Evolutionary conservation across 2,888 invertebrate species (phyloP), one percentile per base, ranked within the genome.

Genomic region (Brachyptera putata): DNA sequence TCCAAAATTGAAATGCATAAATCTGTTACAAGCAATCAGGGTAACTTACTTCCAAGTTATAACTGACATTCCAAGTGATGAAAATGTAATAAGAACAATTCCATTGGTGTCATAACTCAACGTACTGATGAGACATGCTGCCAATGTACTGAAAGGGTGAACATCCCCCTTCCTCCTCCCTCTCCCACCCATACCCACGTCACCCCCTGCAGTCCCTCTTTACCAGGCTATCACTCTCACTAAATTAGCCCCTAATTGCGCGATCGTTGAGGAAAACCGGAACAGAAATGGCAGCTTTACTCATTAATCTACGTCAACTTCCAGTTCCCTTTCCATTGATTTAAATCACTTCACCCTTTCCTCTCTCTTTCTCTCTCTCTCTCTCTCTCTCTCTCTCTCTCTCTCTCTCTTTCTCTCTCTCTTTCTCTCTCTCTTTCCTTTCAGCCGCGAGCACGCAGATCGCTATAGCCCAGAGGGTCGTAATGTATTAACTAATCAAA

Each of bases 231-330:
- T 53, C 53, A 53, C 53, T 21, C 58, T 50, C 58, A 37, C 50
- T 58, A 58, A 58, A 58, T 58, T 58, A 58, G 58, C 37, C 50
- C 50, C 48, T 50, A 58, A 50, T 50, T 60, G 57, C 48, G 57
- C 60, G 49, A 60, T 60, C 60, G 56, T 60, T 48, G 56, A 24
- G 58, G 58, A 58, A 57, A 58, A 58, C 50, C 49, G 58, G 48
- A 58, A 58, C 58, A 53, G 53, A 53, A 53, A 53, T 53, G 53
- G 53, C 53, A 49, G 56, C 55, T 67, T 67, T 66, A 67, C 71
- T 69, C 71, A 69, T 71, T 70, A 71, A 71, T 71, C 71, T 70
- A 68, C 70, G 70, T 68, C 69, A 70, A 67, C 58, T 69, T 69
- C 69, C 69, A 70, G 71, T 66, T 68, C 69, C 68, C 68, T 67